phyloP scores from a whole-genome alignment of 2,113 vertebrate genomes.

The Climacteris rufus region DNA sequence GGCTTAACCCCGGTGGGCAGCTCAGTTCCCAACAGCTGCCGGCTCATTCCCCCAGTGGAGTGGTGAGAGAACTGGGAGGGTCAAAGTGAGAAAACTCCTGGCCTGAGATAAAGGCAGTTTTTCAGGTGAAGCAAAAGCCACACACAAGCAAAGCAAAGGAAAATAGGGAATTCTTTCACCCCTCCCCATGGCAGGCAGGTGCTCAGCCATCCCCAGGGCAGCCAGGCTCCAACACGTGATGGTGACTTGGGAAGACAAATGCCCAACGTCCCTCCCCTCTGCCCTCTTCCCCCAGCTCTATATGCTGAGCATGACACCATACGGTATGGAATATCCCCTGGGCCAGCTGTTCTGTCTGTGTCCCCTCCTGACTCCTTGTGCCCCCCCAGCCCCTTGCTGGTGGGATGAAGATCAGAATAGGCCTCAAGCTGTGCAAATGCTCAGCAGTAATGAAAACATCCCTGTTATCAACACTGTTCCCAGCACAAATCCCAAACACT shows the following conservation, averaged over 20 bases:
- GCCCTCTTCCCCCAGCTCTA: not conserved
- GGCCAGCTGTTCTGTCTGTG: not conserved
- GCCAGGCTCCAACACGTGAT: fast-evolving
- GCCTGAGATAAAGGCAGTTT: not conserved
- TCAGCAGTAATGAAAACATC: not conserved
- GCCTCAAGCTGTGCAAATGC: not conserved
- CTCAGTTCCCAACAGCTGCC: not conserved
- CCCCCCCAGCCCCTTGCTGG: not conserved
- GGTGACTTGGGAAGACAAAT: not conserved
- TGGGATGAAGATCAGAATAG: not conserved
- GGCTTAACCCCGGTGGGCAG: not conserved
- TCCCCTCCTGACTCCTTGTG: not conserved
- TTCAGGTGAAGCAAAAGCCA: not conserved
- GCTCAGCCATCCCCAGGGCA: not conserved
- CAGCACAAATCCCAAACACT: not conserved
- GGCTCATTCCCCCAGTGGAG: not conserved
- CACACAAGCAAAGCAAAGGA: not conserved
- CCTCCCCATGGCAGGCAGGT: not conserved
- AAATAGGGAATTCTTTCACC: not conserved
- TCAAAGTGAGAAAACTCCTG: not conserved
- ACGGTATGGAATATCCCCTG: not conserved
- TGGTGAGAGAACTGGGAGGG: not conserved
- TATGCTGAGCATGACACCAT: fast-evolving
- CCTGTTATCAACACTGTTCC: not conserved
- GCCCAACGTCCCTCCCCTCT: fast-evolving